Evolutionary conservation across 1,140 invertebrate species (phyloP).

Genomic region (Pseudomyrmex gracilis): DNA sequence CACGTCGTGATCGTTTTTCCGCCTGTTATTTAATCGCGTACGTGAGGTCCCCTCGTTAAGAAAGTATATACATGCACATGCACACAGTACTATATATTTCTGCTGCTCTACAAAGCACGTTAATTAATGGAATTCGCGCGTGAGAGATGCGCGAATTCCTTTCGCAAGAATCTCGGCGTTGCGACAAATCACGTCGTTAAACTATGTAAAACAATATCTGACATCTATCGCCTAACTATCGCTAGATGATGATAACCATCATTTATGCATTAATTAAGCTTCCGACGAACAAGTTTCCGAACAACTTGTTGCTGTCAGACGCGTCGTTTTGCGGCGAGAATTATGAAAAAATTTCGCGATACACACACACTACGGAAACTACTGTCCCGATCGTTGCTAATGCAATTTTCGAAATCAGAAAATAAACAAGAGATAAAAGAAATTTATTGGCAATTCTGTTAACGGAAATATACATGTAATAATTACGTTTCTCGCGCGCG

Average conservation of each 20-base stretch:
- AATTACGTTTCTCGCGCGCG: conserved; percentile 12
- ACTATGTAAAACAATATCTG: conserved; percentile 39
- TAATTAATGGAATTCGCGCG: conserved; percentile 36
- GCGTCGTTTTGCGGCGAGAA: conserved; percentile 1
- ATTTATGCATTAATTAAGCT: conserved; percentile 43
- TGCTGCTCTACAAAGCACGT: conserved; percentile 8
- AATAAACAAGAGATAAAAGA: too few relatives aligned
- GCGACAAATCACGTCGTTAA: conserved; percentile 33
- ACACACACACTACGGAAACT: too few relatives aligned
- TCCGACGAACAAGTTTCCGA: neutral
- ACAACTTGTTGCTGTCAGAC: conserved; percentile 38
- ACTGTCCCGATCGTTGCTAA: conserved; percentile 2
- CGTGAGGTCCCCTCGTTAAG: too few relatives aligned
- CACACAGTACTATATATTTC: neutral
- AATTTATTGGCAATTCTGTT: too few relatives aligned
- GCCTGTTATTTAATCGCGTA: too few relatives aligned
- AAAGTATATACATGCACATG: neutral
- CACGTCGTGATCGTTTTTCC: too few relatives aligned
- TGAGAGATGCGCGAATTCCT: conserved; percentile 42
- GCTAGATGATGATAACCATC: conserved; percentile 26
- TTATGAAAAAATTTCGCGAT: conserved; percentile 5
- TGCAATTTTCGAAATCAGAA: conserved; percentile 13
- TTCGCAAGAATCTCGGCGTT: conserved; percentile 36
- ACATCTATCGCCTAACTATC: conserved; percentile 21
- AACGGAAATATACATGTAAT: neutral